Evolutionary conservation across 2,113 vertebrate genomes (phyloP).

Genomic region (Serinus canaria): DNA sequence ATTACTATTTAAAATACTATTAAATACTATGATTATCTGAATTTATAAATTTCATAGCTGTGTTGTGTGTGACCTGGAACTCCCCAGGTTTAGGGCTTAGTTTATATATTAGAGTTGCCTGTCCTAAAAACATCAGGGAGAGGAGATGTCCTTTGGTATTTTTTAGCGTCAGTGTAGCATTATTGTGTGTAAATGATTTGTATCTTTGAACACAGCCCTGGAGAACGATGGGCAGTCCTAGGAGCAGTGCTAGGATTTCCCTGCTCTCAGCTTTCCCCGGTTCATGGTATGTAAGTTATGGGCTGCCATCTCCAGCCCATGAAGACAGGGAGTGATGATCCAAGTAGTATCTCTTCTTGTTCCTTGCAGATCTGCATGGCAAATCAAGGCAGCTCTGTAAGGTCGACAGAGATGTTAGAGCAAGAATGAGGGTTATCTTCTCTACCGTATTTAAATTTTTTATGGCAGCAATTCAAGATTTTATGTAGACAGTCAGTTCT

Average conservation of each 20-base stretch:
- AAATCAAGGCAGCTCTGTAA: not conserved
- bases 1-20: not conserved
- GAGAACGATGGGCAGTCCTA: not conserved
- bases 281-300: not conserved
- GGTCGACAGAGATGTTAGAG: not conserved
- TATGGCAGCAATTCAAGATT: not conserved
- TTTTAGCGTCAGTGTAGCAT: not conserved
- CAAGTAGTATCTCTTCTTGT: not conserved
- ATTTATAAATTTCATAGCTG: not conserved
- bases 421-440: not conserved
- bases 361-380: not conserved
- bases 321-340: not conserved
- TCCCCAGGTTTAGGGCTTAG: not conserved
- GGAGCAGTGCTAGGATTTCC: not conserved
- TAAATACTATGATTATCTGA: not conserved
- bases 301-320: not conserved
- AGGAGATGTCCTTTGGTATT: too few relatives aligned
- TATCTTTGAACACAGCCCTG: not conserved
- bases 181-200: not conserved
- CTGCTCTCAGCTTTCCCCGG: not conserved
- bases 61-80: not conserved
- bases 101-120: not conserved
- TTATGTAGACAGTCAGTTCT: not conserved
- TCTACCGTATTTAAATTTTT: not conserved
- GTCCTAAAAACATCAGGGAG: not conserved